Percentiles rank a stretch among this genome's conserved stretches.
phyloP scores from a whole-genome alignment of 2,888 invertebrate species.

The Eledone cirrhosa region DNA sequence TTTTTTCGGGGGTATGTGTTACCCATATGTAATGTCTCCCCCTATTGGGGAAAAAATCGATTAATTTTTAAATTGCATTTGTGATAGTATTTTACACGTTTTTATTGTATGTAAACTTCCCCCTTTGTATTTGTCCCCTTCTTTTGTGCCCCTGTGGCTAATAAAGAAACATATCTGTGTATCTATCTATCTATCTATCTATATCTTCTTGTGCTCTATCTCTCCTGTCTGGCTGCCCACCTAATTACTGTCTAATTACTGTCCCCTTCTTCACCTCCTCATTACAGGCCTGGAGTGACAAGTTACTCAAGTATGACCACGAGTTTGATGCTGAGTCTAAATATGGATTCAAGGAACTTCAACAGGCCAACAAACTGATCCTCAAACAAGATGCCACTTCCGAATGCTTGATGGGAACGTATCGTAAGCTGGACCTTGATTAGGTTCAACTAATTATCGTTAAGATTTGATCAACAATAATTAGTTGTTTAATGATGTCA shows the following conservation, averaged over 20 bases:
- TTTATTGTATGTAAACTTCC: too few species aligned
- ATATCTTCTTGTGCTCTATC: rapidly evolving
- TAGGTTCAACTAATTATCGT: not conserved
- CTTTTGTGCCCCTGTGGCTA: not conserved
- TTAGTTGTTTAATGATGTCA: too few species aligned
- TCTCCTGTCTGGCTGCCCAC: not conserved
- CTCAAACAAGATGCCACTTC: constrained; percentile 42
- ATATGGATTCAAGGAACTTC: constrained; percentile 45
- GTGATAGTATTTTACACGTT: too few species aligned
- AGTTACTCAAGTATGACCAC: constrained; percentile 43
- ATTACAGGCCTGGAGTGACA: constrained; percentile 48
- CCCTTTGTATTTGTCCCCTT: too few species aligned
- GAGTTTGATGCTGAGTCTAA: constrained; percentile 49
- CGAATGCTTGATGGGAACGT: constrained; percentile 51
- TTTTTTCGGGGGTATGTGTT: not conserved
- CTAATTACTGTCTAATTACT: not conserved
- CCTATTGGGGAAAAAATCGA: too few species aligned
- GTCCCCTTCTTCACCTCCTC: not conserved
- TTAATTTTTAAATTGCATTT: too few species aligned
- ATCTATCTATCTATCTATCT: not conserved
- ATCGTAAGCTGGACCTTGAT: constrained; percentile 45
- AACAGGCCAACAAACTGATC: constrained; percentile 33
- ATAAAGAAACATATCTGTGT: too few species aligned
- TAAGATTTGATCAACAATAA: too few species aligned
- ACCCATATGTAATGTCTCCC: not conserved